Evolutionary conservation across 2,888 invertebrate species (phyloP).

Genomic region (Hypsopygia costalis): DNA sequence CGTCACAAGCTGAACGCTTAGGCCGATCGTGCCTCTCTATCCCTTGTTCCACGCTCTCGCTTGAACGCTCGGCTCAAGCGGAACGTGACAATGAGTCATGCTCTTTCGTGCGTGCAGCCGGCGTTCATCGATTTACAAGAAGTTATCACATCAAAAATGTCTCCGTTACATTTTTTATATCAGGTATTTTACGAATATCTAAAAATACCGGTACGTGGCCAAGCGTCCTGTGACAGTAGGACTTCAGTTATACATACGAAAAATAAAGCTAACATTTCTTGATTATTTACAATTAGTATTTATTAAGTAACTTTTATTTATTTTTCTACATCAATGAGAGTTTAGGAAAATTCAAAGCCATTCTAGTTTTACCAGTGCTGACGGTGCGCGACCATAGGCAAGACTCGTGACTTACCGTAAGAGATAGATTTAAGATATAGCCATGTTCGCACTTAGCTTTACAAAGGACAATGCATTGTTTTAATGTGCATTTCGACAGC

Average conservation of each 20-base stretch:
- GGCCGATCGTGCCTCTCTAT: too few species aligned
- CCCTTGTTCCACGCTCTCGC: too few species aligned
- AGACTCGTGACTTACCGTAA: constrained; percentile 69
- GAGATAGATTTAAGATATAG: constrained; percentile 72
- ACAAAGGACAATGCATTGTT: constrained; percentile 66
- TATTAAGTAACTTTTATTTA: constrained; percentile 60
- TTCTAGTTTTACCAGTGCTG: constrained; percentile 42
- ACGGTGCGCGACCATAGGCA: constrained; percentile 58
- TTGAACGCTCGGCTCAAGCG: too few species aligned
- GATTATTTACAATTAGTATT: constrained; percentile 34
- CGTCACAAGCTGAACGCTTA: too few species aligned
- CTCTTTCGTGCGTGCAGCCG: too few species aligned
- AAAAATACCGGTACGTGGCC: background rate
- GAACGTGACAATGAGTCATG: too few species aligned
- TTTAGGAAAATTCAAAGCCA: constrained; percentile 66
- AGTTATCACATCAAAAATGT: too few species aligned
- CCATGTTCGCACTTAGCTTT: constrained; percentile 71
- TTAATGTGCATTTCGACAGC: constrained; percentile 71
- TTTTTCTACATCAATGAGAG: constrained; percentile 50
- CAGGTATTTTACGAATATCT: too few species aligned
- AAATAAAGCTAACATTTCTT: constrained; percentile 29
- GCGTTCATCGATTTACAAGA: too few species aligned
- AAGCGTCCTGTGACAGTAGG: constrained; percentile 1
- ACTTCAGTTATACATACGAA: constrained; percentile 6
- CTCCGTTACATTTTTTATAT: too few species aligned